Base-by-base conservation (phyloP, 2,888 invertebrate genomes). In the Allacma fusca region DNA sequence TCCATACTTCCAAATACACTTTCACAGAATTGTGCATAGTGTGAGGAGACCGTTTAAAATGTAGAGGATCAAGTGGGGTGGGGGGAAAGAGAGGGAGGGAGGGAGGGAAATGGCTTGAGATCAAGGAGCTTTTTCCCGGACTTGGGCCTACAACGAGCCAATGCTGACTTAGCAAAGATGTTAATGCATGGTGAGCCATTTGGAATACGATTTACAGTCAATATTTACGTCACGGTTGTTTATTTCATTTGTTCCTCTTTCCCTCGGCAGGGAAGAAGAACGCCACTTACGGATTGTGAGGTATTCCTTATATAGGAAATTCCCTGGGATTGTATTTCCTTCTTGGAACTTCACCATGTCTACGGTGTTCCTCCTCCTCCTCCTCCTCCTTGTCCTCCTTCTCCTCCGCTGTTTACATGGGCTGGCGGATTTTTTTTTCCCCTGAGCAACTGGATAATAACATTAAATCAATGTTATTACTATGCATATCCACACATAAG, bases 381-480 rank as follows among this genome's bases (percentile, higher is more conserved):
- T 62, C 13, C 62, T 23, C n/a, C 24, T 57, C 19, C 21, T 4
- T 57, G 2, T 21, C 4, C 19, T 21, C 5, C 57, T 16, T 57
- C 57, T 57, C 7, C 5, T 4, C 16, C n/a, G 57, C 5, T 24
- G 26, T 62, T 24, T 62, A 12, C 62, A 62, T 59, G 26, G 16
- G 24, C 23, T 62, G 23, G 9, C 2, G 26, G 19, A 62, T 62
- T 62, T 62, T 62, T 62, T n/a, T 34, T 34, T n/a, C n/a, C n/a
- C n/a, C 34, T 34, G 5, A 13, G 23, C 23, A 12, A 62, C 5
- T 62, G 13, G 24, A 62, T 62, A 62, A 62, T 62, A 62, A 62
- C 62, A 62, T 26, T 62, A 62, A 62, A 62, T 62, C 62, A 62
- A 62, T 62, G 62, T 62, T 62, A 62, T 62, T 62, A 62, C 62